A percentile compares a stretch with the other conserved stretches of the same genome.
phyloP scores from a whole-genome alignment of 2,797 vertebrate species.

The Mormyrus proboscirostris region DNA sequence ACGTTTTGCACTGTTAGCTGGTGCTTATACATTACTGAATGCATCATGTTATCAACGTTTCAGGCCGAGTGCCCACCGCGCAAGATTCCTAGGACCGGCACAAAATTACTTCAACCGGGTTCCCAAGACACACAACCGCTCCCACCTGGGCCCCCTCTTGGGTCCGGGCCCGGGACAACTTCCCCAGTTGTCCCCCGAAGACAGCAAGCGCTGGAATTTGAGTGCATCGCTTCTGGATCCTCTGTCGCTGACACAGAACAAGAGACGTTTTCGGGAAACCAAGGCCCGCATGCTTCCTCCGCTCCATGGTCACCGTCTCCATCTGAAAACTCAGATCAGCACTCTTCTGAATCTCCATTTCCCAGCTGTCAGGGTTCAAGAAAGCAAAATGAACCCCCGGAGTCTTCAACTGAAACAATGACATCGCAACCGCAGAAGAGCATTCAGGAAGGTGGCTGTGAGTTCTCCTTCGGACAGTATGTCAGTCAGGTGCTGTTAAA shows the following conservation, averaged over 20 bases:
- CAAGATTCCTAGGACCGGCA: background rate
- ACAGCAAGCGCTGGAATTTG: background rate
- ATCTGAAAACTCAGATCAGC: background rate
- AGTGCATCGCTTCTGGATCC: background rate
- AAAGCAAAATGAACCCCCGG: background rate
- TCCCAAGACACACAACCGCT: background rate
- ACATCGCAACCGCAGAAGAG: background rate
- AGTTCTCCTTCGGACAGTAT: background rate
- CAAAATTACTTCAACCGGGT: background rate
- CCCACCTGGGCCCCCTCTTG: background rate
- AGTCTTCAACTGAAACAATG: background rate
- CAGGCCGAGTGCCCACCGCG: background rate
- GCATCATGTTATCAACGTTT: background rate
- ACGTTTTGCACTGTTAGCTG: background rate
- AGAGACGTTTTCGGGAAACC: background rate
- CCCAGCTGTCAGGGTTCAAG: background rate
- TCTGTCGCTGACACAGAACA: background rate
- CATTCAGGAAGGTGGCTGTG: background rate
- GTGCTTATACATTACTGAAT: background rate
- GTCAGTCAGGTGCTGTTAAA: background rate
- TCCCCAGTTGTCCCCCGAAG: background rate
- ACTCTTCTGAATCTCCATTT: background rate
- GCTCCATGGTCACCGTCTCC: background rate
- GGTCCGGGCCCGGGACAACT: background rate
- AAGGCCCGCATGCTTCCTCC: background rate